These are phyloP conservation scores for Ascaphus truei DNA, from an alignment of 2,113 vertebrate genomes.

Conservation along the genomic window DNA sequence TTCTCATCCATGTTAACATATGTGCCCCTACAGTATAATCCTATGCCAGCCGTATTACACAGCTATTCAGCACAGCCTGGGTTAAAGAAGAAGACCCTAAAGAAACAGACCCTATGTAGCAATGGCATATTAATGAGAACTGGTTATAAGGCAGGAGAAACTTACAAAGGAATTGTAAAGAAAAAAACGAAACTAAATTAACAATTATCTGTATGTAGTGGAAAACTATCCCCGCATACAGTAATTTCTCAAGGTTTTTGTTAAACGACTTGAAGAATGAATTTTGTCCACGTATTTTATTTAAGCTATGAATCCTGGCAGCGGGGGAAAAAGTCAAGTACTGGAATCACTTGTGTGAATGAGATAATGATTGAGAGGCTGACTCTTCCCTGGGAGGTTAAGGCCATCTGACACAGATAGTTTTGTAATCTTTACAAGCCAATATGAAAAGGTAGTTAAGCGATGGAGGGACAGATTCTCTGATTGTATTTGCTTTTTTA, in stretches of 20 bases:
- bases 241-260: not conserved
- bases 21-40: no score
- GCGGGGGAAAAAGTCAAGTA: conserved; percentile 18
- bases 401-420: conserved; percentile 17
- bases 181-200: no score
- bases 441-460: conserved; percentile 26
- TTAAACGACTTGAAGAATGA: not conserved
- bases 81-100: no score
- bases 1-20: no score
- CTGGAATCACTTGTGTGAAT: conserved; percentile 24
- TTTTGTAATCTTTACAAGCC: conserved; percentile 38
- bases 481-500: conserved; percentile 30
- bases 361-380: conserved; percentile 36
- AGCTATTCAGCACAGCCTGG: no score
- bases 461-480: not conserved
- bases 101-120: no score
- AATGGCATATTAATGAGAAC: no score
- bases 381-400: conserved; percentile 30
- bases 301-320: conserved; percentile 6
- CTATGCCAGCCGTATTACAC: no score
- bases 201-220: no score
- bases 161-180: no score
- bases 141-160: no score
- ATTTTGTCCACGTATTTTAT: conserved; percentile 8
- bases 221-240: not conserved